phyloP scores from a whole-genome alignment of 2,888 invertebrate species.

The Drosophila setosimentum region DNA sequence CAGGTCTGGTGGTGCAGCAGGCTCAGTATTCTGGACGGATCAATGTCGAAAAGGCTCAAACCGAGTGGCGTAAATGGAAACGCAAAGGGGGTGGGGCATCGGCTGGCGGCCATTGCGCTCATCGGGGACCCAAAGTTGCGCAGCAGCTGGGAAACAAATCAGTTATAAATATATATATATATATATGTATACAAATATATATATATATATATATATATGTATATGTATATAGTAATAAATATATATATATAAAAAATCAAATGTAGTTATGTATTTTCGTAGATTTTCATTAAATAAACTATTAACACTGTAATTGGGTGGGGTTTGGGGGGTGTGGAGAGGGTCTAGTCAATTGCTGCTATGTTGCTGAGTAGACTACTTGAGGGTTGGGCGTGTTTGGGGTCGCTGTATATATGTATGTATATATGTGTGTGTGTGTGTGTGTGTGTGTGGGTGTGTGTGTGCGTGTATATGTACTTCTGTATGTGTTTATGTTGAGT shows the following conservation, averaged over 20 bases:
- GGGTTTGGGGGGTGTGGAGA: constrained; percentile 1
- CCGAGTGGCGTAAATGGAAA: constrained; percentile 86
- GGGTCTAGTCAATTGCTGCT: constrained; percentile 21
- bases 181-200: not conserved
- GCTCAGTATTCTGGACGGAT: constrained; percentile 87
- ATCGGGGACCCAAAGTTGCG: constrained; percentile 77
- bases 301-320: not conserved
- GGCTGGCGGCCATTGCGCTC: constrained; percentile 68
- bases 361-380: constrained; percentile 6
- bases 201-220: not conserved
- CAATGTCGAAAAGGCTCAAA: constrained; percentile 85
- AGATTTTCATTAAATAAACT: constrained; percentile 3
- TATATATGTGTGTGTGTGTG: constrained; percentile 5
- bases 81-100: constrained; percentile 87
- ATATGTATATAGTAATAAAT: not conserved
- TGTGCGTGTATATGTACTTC: not conserved
- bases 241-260: not conserved
- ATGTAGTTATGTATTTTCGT: not conserved
- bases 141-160: constrained; percentile 63
- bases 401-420: not conserved
- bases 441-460: not conserved
- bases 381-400: not conserved
- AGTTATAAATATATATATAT: not conserved
- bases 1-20: constrained; percentile 86
- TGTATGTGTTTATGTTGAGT: not conserved